These are phyloP conservation scores for Trichopria drosophilae DNA, from an alignment of 2,888 invertebrate species.

Conservation along the genomic window DNA sequence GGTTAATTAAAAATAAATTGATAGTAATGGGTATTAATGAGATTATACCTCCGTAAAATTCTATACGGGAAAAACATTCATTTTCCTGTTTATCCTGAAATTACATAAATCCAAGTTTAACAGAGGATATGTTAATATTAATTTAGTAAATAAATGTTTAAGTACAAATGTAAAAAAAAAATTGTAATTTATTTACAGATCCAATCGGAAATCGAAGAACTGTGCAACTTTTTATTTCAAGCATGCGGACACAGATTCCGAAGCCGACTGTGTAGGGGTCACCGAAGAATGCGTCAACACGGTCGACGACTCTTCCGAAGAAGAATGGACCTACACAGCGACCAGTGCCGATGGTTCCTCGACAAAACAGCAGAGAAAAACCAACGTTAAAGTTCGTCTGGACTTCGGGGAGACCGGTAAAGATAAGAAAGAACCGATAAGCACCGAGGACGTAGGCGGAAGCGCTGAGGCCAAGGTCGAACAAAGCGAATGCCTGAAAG, in stretches of 20 bases:
- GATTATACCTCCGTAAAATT: no score
- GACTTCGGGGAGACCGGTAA: slow-evolving; percentile 45
- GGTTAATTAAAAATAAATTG: no score
- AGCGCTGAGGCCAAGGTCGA: slow-evolving; percentile 18
- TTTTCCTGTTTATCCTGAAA: no score
- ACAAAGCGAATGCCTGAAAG: slow-evolving; percentile 48
- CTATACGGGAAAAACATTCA: no score
- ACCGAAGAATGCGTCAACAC: slow-evolving; percentile 43
- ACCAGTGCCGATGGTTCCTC: slow-evolving; percentile 11
- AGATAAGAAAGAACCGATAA: slow-evolving; percentile 33
- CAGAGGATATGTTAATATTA: background rate
- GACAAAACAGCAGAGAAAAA: background rate
- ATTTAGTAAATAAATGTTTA: background rate
- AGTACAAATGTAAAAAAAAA: no score
- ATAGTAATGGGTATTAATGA: no score
- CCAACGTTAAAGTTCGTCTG: slow-evolving; percentile 37
- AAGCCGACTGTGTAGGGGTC: slow-evolving; percentile 61
- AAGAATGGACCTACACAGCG: slow-evolving; percentile 69
- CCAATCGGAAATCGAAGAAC: slow-evolving; percentile 79
- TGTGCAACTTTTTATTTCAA: slow-evolving; percentile 83
- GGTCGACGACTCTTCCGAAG: slow-evolving; percentile 65
- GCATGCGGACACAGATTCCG: slow-evolving; percentile 85
- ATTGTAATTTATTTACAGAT: slow-evolving; percentile 61
- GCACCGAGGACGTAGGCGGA: slow-evolving; percentile 20
- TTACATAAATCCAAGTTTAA: no score